A percentile compares a stretch with the other conserved stretches of the same genome.
These are phyloP conservation scores for Nyctalus aviator DNA, from an alignment of 2,797 vertebrate genomes.

Conservation along the genomic window DNA sequence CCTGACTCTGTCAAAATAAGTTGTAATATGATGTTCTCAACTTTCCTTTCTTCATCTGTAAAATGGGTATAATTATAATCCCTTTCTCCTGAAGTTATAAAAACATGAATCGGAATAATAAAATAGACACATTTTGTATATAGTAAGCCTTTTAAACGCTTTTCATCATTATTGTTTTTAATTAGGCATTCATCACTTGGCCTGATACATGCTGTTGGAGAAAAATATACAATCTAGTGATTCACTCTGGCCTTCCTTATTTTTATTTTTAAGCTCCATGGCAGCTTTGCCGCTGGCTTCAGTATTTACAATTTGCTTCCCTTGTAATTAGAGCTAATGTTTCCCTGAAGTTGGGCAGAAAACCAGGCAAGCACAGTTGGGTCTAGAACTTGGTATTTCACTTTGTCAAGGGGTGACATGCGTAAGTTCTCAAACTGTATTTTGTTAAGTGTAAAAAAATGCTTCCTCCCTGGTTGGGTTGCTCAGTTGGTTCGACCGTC, in stretches of 20 bases:
- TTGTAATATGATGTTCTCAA: not conserved
- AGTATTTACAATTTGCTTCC: slow-evolving; percentile 20
- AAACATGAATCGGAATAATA: not conserved
- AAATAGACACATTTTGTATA: not conserved
- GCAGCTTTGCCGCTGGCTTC: not conserved
- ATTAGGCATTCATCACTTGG: not conserved
- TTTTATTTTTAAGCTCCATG: not conserved
- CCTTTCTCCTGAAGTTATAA: not conserved
- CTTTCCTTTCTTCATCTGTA: not conserved
- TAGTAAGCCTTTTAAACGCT: not conserved
- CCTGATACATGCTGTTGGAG: not conserved
- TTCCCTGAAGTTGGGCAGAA: slow-evolving; percentile 41
- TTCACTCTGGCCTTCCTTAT: not conserved
- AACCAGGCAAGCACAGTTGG: not conserved
- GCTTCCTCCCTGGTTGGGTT: not conserved
- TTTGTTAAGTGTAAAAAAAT: slow-evolving; percentile 46
- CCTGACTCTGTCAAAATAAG: not conserved
- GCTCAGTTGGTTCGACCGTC: not conserved
- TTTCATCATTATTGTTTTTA: not conserved
- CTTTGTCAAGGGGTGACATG: slow-evolving; percentile 1
- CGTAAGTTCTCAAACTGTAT: not conserved
- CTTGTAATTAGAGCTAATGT: not conserved
- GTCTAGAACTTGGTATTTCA: slow-evolving; percentile 12
- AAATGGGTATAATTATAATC: slow-evolving; percentile 12
- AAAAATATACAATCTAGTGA: not conserved